phyloP scores from a whole-genome alignment of 2,888 invertebrate species.

The Arrhopalites spinosus region DNA sequence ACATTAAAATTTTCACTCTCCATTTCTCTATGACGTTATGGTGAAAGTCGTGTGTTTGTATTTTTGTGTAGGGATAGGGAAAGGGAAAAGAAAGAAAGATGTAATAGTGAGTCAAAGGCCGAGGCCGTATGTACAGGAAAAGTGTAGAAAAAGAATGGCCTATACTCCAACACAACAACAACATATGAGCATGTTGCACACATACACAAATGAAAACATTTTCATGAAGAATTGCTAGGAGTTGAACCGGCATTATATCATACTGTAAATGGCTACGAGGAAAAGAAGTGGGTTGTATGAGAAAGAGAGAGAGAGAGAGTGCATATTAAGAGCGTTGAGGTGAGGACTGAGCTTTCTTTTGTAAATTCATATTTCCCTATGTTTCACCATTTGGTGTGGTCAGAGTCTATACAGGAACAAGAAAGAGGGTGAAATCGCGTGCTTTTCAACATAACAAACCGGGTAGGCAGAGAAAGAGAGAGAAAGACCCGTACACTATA shows the following conservation, averaged over 20 bases:
- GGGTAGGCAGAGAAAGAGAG: background rate
- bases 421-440: background rate
- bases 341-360: constrained; percentile 6
- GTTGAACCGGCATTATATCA: background rate
- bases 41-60: background rate
- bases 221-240: background rate
- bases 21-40: background rate
- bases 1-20: background rate
- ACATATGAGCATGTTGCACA: background rate
- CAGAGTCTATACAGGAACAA: background rate
- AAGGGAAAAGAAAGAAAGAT: background rate
- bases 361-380: background rate
- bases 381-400: background rate
- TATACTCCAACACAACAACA: background rate
- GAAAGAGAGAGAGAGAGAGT: constrained; percentile 8
- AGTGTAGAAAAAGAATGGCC: background rate
- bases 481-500: background rate
- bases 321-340: background rate
- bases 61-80: background rate
- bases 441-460: no score
- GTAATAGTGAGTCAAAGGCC: background rate
- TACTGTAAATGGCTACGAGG: background rate
- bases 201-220: background rate
- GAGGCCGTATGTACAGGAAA: background rate
- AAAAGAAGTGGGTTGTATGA: background rate